These are phyloP conservation scores for Lerista edwardsae DNA, from an alignment of 2,797 vertebrate genomes.

Conservation along the genomic window DNA sequence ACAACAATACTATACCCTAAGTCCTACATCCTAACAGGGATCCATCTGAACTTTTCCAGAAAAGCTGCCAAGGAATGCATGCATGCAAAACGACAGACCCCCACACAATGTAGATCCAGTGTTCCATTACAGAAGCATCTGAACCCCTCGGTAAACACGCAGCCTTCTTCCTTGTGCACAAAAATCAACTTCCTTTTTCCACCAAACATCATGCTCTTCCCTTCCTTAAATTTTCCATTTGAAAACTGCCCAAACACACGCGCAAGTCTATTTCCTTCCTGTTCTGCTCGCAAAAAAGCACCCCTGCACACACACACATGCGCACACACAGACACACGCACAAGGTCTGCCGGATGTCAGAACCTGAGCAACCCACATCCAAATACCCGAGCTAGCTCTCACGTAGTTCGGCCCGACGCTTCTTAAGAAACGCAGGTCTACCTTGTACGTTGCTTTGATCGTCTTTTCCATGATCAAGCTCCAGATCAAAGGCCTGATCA, in stretches of 20 bases:
- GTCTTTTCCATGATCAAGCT: background rate
- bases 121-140: too few relatives aligned
- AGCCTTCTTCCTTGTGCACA: too few relatives aligned
- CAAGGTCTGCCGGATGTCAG: background rate
- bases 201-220: too few relatives aligned
- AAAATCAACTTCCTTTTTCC: too few relatives aligned
- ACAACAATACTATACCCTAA: too few relatives aligned
- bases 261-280: background rate
- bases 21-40: too few relatives aligned
- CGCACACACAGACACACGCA: background rate
- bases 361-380: too few relatives aligned
- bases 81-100: too few relatives aligned
- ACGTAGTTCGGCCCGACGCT: fast-evolving
- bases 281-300: background rate
- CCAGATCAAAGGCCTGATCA: fast-evolving
- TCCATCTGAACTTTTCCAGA: too few relatives aligned
- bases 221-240: background rate
- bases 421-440: background rate
- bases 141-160: too few relatives aligned
- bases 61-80: too few relatives aligned
- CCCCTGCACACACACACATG: fast-evolving
- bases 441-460: slow-evolving; percentile 35
- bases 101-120: too few relatives aligned
- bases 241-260: background rate
- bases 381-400: background rate